A percentile compares a stretch with the other conserved stretches of the same genome.
Conservation (phyloP, 2,888 invertebrate genomes). For the Hartigia nigra region DNA sequence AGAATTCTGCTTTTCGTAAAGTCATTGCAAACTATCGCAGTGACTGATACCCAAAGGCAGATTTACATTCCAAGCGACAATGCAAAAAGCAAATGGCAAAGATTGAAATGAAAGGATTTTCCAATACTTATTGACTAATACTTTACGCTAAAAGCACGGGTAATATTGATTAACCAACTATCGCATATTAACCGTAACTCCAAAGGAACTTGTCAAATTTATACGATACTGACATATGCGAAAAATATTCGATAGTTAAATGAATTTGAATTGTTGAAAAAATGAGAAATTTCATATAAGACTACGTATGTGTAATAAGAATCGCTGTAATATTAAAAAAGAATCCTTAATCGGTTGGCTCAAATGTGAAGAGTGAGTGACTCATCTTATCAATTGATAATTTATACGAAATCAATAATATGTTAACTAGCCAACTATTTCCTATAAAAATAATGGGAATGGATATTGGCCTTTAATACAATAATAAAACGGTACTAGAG, state of each 20-base stretch:
- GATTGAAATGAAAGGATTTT: constrained; percentile 11
- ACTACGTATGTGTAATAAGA: background rate
- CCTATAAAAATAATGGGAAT: background rate
- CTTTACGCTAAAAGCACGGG: constrained; percentile 7
- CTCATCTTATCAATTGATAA: background rate
- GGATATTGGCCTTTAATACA: constrained; percentile 2
- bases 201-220: background rate
- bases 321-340: background rate
- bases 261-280: background rate
- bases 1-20: background rate
- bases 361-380: background rate
- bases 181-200: background rate
- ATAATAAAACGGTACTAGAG: constrained; percentile 30
- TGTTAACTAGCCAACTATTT: background rate
- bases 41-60: constrained; percentile 36
- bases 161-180: background rate
- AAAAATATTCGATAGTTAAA: background rate
- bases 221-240: background rate
- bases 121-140: background rate
- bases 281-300: background rate
- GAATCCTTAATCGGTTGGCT: background rate
- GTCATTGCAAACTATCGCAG: constrained; percentile 19
- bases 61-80: constrained; percentile 53
- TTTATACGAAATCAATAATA: background rate
- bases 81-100: constrained; percentile 39